Conservation (phyloP, 2,888 invertebrate genomes). For the Eretmocerus hayati region DNA sequence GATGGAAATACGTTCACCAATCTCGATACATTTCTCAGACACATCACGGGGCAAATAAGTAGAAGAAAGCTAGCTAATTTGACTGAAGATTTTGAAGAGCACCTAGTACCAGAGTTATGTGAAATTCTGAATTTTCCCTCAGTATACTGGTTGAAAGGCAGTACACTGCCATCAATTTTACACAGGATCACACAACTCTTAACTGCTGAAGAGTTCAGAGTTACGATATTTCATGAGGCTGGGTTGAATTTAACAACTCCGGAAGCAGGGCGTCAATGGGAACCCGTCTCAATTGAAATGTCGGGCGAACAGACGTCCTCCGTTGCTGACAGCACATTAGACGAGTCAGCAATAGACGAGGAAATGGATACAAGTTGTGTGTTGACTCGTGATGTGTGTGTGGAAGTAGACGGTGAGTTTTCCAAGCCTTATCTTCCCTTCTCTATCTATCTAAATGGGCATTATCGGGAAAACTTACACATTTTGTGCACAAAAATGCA, state of each 20-base stretch:
- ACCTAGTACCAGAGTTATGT: constrained; percentile 84
- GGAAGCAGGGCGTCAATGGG: not conserved
- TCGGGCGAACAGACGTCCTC: no score
- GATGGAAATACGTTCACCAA: no score
- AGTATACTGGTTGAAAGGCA: constrained; percentile 77
- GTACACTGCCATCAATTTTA: constrained; percentile 75
- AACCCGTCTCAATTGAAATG: constrained; percentile 15
- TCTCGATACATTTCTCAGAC: no score
- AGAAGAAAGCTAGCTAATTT: constrained; percentile 45
- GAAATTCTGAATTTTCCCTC: constrained; percentile 64
- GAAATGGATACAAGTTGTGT: no score
- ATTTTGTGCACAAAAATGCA: no score
- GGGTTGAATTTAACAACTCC: constrained; percentile 14
- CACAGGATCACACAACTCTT: constrained; percentile 68
- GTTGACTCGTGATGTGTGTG: not conserved
- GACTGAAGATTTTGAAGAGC: constrained; percentile 55
- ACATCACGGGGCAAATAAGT: constrained; percentile 33
- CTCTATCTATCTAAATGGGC: no score
- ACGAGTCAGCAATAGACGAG: no score
- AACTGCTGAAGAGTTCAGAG: constrained; percentile 65
- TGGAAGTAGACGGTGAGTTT: constrained; percentile 32
- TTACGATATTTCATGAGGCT: constrained; percentile 49
- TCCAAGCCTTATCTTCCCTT: no score
- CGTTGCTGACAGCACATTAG: no score
- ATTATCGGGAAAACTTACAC: no score